Evolutionary conservation across 2,888 invertebrate species (phyloP).

Genomic region (Rhorus exstirpatorius): DNA sequence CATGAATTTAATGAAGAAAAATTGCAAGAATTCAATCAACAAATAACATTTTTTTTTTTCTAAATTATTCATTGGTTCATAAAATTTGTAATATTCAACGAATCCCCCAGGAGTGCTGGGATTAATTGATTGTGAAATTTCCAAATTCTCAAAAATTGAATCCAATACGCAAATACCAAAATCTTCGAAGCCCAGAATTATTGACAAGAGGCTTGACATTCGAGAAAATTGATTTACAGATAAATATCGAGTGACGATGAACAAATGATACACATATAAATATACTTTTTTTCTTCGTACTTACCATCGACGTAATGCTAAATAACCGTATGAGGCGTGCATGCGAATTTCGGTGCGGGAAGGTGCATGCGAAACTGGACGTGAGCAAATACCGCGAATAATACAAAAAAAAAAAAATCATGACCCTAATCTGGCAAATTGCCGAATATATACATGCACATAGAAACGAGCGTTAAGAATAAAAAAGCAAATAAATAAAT

Average conservation of each 20-base stretch:
- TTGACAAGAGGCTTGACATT: too few relatives aligned
- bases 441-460: constrained; percentile 25
- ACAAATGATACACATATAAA: constrained; percentile 1
- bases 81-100: too few relatives aligned
- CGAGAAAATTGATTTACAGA: too few relatives aligned
- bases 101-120: too few relatives aligned
- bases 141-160: too few relatives aligned
- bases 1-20: too few relatives aligned
- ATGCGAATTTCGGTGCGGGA: constrained; percentile 77
- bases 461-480: constrained; percentile 11
- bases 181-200: too few relatives aligned
- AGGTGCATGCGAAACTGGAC: constrained; percentile 70
- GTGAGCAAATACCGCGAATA: constrained; percentile 67
- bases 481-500: constrained; percentile 16
- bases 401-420: constrained; percentile 55
- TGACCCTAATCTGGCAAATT: constrained; percentile 15
- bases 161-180: too few relatives aligned
- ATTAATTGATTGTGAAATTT: too few relatives aligned
- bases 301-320: constrained; percentile 80
- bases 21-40: too few relatives aligned
- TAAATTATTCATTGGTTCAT: too few relatives aligned
- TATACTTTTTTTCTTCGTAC: constrained; percentile 65
- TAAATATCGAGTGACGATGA: neutral
- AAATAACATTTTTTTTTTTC: too few relatives aligned
- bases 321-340: constrained; percentile 72